phyloP scores from a whole-genome alignment of 2,113 vertebrate species.

The Henicopernis longicauda region DNA sequence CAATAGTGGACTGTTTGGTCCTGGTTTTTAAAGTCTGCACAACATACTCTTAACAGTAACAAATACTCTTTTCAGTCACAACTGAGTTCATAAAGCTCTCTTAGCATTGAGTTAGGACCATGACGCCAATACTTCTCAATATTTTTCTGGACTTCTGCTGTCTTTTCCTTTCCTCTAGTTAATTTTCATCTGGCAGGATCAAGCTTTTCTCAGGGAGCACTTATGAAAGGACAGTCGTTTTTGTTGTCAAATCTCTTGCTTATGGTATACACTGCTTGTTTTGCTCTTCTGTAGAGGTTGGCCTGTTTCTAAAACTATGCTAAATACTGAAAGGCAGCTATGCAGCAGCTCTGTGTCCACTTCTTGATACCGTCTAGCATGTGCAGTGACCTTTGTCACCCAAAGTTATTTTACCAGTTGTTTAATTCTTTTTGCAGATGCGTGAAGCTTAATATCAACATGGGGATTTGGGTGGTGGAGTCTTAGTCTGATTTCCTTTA shows the following conservation, averaged over 20 bases:
- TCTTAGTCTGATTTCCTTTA: not conserved
- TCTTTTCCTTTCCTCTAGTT: not conserved
- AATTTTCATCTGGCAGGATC: not conserved
- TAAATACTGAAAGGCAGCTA: not conserved
- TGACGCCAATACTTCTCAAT: not conserved
- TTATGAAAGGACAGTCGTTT: not conserved
- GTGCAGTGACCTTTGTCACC: not conserved
- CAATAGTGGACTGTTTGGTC: not conserved
- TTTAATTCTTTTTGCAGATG: not conserved
- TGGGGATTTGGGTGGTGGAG: no score
- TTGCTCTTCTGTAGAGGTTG: not conserved
- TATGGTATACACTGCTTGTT: not conserved
- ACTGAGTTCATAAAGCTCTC: not conserved
- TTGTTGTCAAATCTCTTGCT: not conserved
- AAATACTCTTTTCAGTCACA: not conserved
- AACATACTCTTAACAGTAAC: not conserved
- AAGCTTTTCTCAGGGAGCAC: not conserved
- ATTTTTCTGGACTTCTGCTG: not conserved
- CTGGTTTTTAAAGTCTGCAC: not conserved
- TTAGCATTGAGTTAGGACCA: not conserved
- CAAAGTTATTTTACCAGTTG: not conserved
- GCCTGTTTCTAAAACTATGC: not conserved
- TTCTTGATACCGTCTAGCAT: not conserved
- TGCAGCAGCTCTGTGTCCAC: not conserved
- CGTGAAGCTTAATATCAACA: not conserved